Evolutionary conservation across 2,888 invertebrate species (phyloP).

Genomic region (Drosophila leonis): DNA sequence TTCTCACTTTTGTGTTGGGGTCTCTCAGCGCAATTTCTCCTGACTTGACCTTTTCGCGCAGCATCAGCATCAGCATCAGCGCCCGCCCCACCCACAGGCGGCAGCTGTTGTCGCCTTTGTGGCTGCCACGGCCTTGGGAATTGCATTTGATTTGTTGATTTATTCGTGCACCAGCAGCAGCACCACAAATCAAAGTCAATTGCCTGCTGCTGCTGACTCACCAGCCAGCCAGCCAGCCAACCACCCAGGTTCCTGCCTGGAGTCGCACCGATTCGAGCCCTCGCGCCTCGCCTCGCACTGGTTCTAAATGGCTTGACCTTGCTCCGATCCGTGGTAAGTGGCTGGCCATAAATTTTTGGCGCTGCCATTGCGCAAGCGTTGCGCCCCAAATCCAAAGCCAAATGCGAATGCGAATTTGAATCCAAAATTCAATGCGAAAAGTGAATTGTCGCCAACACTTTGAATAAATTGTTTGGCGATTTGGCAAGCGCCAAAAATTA

Average conservation of each 20-base stretch:
- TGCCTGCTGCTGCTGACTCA: conserved; percentile 62
- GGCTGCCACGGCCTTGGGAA: conserved; percentile 71
- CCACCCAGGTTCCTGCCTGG: conserved; percentile 28
- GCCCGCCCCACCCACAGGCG: not conserved
- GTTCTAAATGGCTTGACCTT: conserved; percentile 77
- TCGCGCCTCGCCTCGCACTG: conserved; percentile 14
- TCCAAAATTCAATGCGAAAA: conserved; percentile 61
- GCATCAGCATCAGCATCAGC: conserved; percentile 1
- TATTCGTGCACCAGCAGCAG: conserved; percentile 46
- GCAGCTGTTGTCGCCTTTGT: conserved; percentile 27
- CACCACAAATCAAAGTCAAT: conserved; percentile 77
- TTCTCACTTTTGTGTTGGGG: conserved; percentile 73
- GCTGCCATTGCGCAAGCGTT: conserved; percentile 62
- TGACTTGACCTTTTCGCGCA: conserved; percentile 70
- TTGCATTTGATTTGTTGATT: conserved; percentile 66
- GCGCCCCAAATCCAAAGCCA: conserved; percentile 47
- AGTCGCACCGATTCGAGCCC: conserved; percentile 27
- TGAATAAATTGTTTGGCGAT: conserved; percentile 65
- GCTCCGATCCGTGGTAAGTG: conserved; percentile 59
- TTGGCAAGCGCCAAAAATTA: conserved; percentile 60
- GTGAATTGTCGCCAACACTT: conserved; percentile 77
- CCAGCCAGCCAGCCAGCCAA: not conserved
- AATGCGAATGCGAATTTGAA: conserved; percentile 29
- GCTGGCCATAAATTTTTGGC: conserved; percentile 72
- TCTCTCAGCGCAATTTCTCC: conserved; percentile 66